Conservation (phyloP, 1,140 invertebrate species). For the Drosophila auraria region DNA sequence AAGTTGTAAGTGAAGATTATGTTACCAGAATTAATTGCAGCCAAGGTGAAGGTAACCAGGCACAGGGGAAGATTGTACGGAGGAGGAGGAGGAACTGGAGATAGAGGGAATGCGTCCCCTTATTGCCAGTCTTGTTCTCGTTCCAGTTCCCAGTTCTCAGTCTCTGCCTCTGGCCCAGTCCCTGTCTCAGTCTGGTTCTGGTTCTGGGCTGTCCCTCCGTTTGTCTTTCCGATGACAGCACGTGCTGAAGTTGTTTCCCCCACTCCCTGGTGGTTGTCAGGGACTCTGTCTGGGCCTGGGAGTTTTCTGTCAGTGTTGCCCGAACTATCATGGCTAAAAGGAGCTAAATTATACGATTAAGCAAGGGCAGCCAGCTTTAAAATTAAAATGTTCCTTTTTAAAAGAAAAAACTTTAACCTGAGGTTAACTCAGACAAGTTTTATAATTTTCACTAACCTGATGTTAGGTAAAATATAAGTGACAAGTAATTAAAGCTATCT, state of each 20-base stretch:
- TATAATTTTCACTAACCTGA: neutral
- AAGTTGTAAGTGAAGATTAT: slow-evolving; percentile 83
- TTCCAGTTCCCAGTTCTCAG: slow-evolving; percentile 9
- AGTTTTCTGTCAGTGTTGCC: slow-evolving; percentile 31
- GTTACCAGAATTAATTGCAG: slow-evolving; percentile 83
- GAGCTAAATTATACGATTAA: neutral
- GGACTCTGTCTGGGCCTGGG: neutral
- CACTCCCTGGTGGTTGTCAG: slow-evolving; percentile 1
- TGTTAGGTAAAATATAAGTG: neutral
- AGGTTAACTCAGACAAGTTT: too few relatives aligned
- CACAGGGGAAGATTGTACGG: slow-evolving; percentile 10
- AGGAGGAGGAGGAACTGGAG: slow-evolving; percentile 6
- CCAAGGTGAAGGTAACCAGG: slow-evolving; percentile 75
- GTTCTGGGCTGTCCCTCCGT: slow-evolving; percentile 20
- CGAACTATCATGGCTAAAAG: slow-evolving; percentile 1
- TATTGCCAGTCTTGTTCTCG: neutral
- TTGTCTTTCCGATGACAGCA: slow-evolving; percentile 64
- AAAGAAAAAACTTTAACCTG: neutral
- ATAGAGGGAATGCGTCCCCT: slow-evolving; percentile 38
- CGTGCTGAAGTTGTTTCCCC: slow-evolving; percentile 62
- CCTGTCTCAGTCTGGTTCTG: slow-evolving; percentile 25
- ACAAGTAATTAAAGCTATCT: too few relatives aligned
- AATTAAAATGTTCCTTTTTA: neutral
- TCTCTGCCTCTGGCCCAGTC: slow-evolving; percentile 3
- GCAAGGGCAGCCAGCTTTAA: too few relatives aligned